Evolutionary conservation across 1,140 invertebrate genomes (phyloP), one percentile per base, ranked within the genome.

Genomic region (Ceratitis capitata): DNA sequence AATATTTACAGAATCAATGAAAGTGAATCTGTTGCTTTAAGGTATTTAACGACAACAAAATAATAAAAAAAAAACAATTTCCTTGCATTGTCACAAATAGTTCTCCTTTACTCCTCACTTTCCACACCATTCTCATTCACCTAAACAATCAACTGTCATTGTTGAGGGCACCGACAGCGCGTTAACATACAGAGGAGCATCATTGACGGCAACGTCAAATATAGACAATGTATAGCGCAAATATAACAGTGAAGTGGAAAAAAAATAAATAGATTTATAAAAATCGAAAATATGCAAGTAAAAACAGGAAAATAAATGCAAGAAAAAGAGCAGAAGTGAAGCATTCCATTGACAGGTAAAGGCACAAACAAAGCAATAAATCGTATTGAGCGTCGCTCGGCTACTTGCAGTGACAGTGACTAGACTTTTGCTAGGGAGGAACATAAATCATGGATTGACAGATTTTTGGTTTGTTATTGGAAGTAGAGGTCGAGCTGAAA

Each of bases 111-210:
- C 26, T 4, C 7, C 14, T 26, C 26, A 61, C 56, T 7, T 61
- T 26, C 23, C 23, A 7, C 5, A 14, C 10, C n/a, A 56, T n/a
- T 5, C 0, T 26, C 3, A 26, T 61, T 10, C 29, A 69, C 23
- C 32, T 78, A 78, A 78, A 78, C 69, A 78, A 78, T 78, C 69
- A 78, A 47, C 45, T 10, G 39, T 32, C 69, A 78, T 78, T 78
- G 69, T 78, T 78, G 1, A n/a, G n/a, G 69, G 2, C 39, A 23
- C 6, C 39, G n/a, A 42, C 39, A 45, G n/a, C 19, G 19, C 51
- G n/a, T 78, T 78, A 39, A 74, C 69, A 78, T 23, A 45, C 69
- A 47, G 69, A 78, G n/a, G n/a, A 78, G 69, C 39, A 78, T 78
- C 69, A 45, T 78, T 78, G 69, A 78, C 39, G 26, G 69, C n/a